phyloP scores from a whole-genome alignment of 2,797 vertebrate genomes.

The Mareca strepera region DNA sequence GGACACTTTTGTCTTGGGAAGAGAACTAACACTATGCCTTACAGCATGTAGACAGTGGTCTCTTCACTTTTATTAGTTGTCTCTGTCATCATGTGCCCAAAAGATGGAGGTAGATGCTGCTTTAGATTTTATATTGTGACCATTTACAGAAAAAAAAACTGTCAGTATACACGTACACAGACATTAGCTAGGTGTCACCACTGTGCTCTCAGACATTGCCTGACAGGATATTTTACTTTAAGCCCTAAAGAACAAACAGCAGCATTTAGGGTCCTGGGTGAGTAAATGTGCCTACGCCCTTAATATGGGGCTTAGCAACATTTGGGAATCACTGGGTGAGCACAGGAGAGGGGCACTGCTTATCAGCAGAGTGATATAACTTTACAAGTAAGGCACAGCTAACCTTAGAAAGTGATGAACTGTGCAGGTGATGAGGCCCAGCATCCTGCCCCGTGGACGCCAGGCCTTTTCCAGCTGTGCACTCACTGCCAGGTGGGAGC shows the following conservation, averaged over 20 bases:
- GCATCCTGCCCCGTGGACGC: neutral
- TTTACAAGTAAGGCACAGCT: neutral
- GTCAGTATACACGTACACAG: neutral
- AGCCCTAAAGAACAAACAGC: neutral
- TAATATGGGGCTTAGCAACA: accelerated
- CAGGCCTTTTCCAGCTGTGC: neutral
- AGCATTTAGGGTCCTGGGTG: neutral
- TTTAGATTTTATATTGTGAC: neutral
- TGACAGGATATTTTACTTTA: neutral
- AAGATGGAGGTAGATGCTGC: neutral
- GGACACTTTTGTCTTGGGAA: neutral
- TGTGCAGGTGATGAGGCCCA: neutral
- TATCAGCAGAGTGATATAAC: neutral
- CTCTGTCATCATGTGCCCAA: neutral
- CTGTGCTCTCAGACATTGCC: neutral
- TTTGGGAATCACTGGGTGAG: neutral
- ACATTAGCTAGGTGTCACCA: neutral
- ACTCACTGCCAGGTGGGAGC: neutral
- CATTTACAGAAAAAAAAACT: neutral
- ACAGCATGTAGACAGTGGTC: neutral
- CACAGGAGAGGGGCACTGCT: neutral
- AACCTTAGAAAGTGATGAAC: neutral
- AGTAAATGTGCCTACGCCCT: too few species aligned
- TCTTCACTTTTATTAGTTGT: neutral
- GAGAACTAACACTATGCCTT: neutral